Percentiles rank a stretch among this genome's conserved stretches.
phyloP scores from a whole-genome alignment of 2,113 vertebrate species.

The Desmodus rotundus region DNA sequence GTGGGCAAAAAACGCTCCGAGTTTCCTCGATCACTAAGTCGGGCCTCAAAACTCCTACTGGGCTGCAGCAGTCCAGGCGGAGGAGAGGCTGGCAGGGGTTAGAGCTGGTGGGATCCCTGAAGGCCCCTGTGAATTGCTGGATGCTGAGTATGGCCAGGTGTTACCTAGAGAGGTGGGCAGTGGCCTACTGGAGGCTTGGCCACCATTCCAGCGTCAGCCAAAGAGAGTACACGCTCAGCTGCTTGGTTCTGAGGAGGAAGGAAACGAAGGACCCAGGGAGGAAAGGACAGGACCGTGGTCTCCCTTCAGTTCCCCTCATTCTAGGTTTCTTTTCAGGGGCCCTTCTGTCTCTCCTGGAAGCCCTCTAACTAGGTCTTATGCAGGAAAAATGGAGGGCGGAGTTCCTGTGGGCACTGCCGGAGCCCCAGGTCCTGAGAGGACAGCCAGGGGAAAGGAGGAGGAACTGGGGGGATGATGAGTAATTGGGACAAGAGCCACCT shows the following conservation, averaged over 20 bases:
- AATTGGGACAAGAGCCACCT: background rate
- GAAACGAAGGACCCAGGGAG: background rate
- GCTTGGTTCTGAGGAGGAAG: background rate
- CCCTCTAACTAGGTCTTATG: background rate
- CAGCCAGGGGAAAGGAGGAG: background rate
- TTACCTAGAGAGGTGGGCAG: background rate
- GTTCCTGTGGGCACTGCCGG: background rate
- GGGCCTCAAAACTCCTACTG: background rate
- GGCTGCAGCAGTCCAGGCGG: background rate
- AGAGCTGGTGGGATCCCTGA: background rate
- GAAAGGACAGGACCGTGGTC: background rate
- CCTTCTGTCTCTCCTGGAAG: background rate
- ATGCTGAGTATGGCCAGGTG: background rate
- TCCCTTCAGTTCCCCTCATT: constrained; percentile 15
- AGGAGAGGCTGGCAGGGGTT: background rate
- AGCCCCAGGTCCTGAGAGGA: background rate
- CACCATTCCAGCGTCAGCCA: background rate
- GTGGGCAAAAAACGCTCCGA: background rate
- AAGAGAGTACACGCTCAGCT: background rate
- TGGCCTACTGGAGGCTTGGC: background rate
- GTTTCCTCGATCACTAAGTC: background rate
- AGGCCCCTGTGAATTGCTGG: background rate
- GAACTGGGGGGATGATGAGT: background rate
- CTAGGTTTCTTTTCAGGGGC: background rate
- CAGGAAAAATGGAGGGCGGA: background rate